Evolutionary conservation across 2,888 invertebrate species (phyloP), one percentile per base, ranked within the genome.

Genomic region (Pasiphila rectangulata): DNA sequence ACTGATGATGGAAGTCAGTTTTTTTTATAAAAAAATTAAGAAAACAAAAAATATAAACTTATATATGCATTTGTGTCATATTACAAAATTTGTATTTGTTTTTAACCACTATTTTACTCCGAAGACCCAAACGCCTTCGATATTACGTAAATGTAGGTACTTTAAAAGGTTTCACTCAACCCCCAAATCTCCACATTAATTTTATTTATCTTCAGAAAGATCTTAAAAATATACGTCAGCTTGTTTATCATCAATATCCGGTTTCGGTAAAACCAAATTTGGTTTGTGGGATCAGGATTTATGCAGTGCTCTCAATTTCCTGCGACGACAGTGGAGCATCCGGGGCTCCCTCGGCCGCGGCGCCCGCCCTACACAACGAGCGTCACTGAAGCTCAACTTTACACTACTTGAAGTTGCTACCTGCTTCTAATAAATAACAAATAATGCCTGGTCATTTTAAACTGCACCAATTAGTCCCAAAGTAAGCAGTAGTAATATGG

Each of bases 271-370:
- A 83, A 85, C 83, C 84, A 82, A 86, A 86, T 88, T 87, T 82
- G 81, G 81, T 82, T 85, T 79, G 83, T 77, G 79, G 79, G 79
- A 85, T 83, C 79, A 78, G 80, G 80, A 84, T 87, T 86, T 86
- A 83, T 88, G 87, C 85, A 83, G 81, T 78, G 81, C 75, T 86
- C 84, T 84, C 87, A 87, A 88, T 87, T 88, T 88, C 87, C 87
- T 85, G 83, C 78, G 81, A 83, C 79, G 83, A 83, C 83, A 84
- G 75, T 75, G 75, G 75, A 78, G 79, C 83, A 83, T 85, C 85
- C 87, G 85, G 79, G 76, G 69, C 77, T 75, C 72, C 56, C 58
- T 4, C 46, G 35, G 44, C 48, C 44, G n/a, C 29, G 59, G 58
- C 50, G 64, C 60, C 62, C 49, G 36, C 59, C 49, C 56, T 52